Base-by-base conservation (phyloP, 1,140 invertebrate species). In the Hypsibius dujardini region DNA sequence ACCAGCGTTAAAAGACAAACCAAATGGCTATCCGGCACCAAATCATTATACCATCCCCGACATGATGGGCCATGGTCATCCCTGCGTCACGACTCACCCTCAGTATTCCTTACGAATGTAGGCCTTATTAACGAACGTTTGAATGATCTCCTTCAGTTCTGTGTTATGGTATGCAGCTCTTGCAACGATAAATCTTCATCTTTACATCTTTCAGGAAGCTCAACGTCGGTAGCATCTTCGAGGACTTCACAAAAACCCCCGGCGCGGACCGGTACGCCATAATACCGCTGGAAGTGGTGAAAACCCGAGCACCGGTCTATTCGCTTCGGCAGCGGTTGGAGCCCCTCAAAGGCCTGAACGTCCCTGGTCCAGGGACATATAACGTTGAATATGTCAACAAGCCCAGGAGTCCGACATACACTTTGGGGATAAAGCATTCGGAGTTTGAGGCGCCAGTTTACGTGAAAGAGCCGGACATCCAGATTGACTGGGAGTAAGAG, bases 401-500 rank as follows among this genome's bases (percentile, higher is more conserved):
- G 42, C 62, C 62, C 12, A 12, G 45, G 3, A 42, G 12, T 67
- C 62, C 62, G 3, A 45, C 0, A 7, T 67, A 0, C 42, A 15
- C 62, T 45, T 7, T 67, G 42, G 12, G 62, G 42, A 12, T 67
- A 7, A 67, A 67, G 42, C 62, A 67, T 42, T 67, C 62, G 42
- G 12, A 67, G 45, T 67, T 15, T 45, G 12, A 15, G 42, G 12
- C 12, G 7, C 62, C 62, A 15, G 62, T 67, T 12, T 15, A 12
- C 7, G 62, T 67, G 3, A 15, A 45, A 42, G 62, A 67, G 42
- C 62, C 62, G 62, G 62, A 67, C 42, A 67, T 67, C 7, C 12
- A 7, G 12, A 45, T 67, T 45, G 62, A 67, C 62, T 67, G 62
- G 62, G 62, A 67, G 42, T 67, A 42, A 67, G 7, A 67, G 28